Evolutionary conservation across 2,888 invertebrate species (phyloP), one percentile per base, ranked within the genome.

Genomic region (Drosophila conformis): DNA sequence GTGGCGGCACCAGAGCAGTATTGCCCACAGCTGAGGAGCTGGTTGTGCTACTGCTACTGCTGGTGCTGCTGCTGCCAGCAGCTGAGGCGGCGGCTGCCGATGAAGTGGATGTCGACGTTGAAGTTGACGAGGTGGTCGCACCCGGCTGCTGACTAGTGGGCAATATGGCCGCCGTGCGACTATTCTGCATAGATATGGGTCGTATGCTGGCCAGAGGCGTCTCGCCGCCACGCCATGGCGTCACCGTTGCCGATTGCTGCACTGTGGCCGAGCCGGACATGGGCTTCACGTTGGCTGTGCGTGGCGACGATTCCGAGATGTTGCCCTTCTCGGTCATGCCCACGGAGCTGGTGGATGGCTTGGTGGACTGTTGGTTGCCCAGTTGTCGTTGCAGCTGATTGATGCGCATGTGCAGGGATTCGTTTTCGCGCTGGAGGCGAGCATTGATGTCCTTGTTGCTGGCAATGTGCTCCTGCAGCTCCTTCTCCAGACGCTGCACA

Each of bases 271-370:
- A 94, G 84, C 97, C 97, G 4, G 98, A 97, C 96, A 98, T 97
- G 0, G 98, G 98, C 92, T 98, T 97, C 51, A 98, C 98, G 91
- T 98, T 98, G 7, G 98, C 98, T 0, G 98, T 98, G 0, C 96
- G 95, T 1, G 95, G 95, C 15, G 91, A 91, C 4, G 92, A 92
- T 15, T 95, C 95, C 40, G 95, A 95, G 4, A 94, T 94, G 15
- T 94, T 94, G 4, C 94, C 93, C 88, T 95, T 95, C 60, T 95
- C 95, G 3, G 91, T 87, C 62, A 89, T 93, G 89, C 95, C 93
- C 29, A 91, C 92, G 74, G 96, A 95, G 83, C 96, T 95, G 4
- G 95, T 95, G 48, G 95, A 95, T 27, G 97, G 95, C 90, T 96
- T 96, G 54, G 94, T 95, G 6, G 95, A 95, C 76, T 96, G 95